Conservation (phyloP, 1,140 invertebrate species). For the Acromyrmex charruanus region DNA sequence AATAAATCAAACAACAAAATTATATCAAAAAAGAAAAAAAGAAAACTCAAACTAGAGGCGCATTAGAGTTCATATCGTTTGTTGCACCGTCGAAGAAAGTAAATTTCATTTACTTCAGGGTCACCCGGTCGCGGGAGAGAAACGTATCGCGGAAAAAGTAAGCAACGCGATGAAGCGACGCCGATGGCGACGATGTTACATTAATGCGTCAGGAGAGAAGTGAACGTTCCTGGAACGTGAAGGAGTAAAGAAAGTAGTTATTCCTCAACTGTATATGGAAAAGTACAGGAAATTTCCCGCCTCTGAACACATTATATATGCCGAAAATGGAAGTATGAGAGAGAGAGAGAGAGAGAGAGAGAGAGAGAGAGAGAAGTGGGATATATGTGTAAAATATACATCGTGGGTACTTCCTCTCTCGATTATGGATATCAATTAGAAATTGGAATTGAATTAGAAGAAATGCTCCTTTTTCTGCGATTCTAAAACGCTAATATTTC, state of each 20-base stretch:
- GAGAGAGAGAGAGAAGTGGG: not conserved
- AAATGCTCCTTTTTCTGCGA: not conserved
- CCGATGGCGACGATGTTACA: not conserved
- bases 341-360: not conserved
- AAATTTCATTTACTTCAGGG: conserved; percentile 45
- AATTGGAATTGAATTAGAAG: not conserved
- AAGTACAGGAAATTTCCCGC: not conserved
- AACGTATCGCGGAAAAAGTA: conserved; percentile 23
- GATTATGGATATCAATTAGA: not conserved
- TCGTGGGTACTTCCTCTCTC: conserved; percentile 6
- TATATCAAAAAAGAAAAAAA: too few species aligned
- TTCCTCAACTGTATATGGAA: not conserved
- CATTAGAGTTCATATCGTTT: not conserved
- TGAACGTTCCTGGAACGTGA: conserved; percentile 15
- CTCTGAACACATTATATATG: not conserved
- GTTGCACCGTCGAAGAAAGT: not conserved
- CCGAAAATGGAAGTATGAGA: conserved; percentile 2
- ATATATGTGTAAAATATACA: not conserved
- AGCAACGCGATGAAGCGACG: not conserved
- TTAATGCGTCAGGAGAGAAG: not conserved
- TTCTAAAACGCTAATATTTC: not conserved
- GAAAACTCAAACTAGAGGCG: too few species aligned
- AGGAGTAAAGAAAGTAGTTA: conserved; percentile 43
- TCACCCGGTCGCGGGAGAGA: conserved; percentile 28
- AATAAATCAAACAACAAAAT: too few species aligned